Evolutionary conservation across 2,797 vertebrate species (phyloP).

Genomic region (Pangasius macronema): DNA sequence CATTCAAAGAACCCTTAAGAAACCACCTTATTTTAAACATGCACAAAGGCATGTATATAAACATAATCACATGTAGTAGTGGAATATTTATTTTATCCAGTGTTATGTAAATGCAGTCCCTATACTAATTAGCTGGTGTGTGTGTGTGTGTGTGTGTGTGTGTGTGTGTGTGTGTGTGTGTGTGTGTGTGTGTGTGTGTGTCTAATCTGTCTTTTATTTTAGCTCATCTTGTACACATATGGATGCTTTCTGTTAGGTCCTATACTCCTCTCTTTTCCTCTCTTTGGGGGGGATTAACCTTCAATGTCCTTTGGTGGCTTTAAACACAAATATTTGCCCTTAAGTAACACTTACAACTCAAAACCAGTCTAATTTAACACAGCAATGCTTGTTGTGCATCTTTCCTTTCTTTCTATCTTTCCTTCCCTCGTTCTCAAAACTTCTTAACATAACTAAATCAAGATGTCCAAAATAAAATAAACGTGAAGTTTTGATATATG

Average conservation of each 20-base stretch:
- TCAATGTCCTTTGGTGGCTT: not conserved
- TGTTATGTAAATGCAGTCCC: not conserved
- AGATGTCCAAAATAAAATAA: not conserved
- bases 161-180: not conserved
- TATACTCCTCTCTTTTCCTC: constrained; percentile 6
- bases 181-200: not conserved
- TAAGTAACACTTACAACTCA: constrained; percentile 43
- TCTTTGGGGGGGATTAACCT: constrained; percentile 7
- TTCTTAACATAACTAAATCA: not conserved
- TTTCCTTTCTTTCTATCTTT: constrained; percentile 4
- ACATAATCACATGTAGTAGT: not conserved
- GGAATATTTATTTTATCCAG: not conserved
- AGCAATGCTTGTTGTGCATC: constrained; percentile 4
- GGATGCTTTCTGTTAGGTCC: constrained; percentile 5
- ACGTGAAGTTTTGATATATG: not conserved
- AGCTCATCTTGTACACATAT: not conserved
- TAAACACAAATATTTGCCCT: constrained; percentile 45
- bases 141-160: not conserved
- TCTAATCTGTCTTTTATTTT: not conserved
- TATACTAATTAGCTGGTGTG: not conserved
- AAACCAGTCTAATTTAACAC: constrained; percentile 35
- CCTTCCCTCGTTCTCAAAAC: not conserved
- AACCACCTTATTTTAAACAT: not conserved
- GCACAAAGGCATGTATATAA: not conserved
- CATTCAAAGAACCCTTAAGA: not conserved